Evolutionary conservation across 2,113 vertebrate species (phyloP).

Genomic region (Podarcis raffonei): DNA sequence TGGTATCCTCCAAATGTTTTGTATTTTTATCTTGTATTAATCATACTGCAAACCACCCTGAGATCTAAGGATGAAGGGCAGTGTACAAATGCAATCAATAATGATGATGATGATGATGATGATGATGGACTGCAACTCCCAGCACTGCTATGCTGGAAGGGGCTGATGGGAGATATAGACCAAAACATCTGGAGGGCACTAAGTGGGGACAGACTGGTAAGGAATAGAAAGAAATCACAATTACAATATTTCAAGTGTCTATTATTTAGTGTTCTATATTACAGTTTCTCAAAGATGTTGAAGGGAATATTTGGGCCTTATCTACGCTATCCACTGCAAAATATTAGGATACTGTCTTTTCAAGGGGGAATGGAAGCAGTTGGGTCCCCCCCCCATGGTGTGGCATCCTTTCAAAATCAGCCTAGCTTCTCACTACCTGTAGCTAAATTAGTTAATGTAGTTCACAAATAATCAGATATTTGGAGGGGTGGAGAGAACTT

Average conservation of each 20-base stretch:
- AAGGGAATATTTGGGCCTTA: not conserved
- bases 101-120: too few relatives aligned
- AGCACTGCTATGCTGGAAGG: too few relatives aligned
- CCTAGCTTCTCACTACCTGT: conserved; percentile 5
- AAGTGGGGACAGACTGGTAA: too few relatives aligned
- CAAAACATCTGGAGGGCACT: too few relatives aligned
- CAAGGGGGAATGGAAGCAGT: not conserved
- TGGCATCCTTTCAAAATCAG: conserved; percentile 31
- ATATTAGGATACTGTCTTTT: not conserved
- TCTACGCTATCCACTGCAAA: not conserved
- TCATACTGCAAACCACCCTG: too few relatives aligned
- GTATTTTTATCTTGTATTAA: too few relatives aligned
- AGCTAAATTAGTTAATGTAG: conserved; percentile 13
- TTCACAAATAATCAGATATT: conserved; percentile 24
- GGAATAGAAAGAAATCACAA: fast-evolving
- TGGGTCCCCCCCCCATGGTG: not conserved
- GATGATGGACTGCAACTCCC: too few relatives aligned
- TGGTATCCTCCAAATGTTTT: not conserved
- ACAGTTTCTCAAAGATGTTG: not conserved
- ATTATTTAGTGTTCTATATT: not conserved
- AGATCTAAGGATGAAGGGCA: too few relatives aligned
- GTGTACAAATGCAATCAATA: too few relatives aligned
- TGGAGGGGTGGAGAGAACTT: not conserved
- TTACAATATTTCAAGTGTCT: not conserved
- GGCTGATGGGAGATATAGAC: too few relatives aligned